Evolutionary conservation across 1,140 invertebrate genomes (phyloP).

Genomic region (Drosophila mauritiana): DNA sequence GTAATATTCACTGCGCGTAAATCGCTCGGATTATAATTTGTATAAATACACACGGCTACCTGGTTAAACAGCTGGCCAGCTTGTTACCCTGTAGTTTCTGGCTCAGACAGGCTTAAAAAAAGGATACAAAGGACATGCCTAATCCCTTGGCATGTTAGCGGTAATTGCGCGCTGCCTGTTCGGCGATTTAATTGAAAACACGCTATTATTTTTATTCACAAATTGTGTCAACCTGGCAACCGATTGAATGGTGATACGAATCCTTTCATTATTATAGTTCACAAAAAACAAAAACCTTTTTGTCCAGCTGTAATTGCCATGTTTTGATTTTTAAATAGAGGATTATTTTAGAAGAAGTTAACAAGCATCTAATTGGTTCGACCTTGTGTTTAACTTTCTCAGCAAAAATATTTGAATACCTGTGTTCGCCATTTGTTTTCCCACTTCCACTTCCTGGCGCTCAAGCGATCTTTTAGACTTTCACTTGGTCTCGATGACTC

Average conservation of each 20-base stretch:
- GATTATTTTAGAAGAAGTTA: not conserved
- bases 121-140: constrained; percentile 11
- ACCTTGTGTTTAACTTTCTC: no score
- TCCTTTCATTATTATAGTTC: no score
- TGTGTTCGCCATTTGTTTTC: no score
- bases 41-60: constrained; percentile 7
- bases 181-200: constrained; percentile 28
- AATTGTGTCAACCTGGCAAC: not conserved
- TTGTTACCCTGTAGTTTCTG: constrained; percentile 34
- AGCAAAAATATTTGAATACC: no score
- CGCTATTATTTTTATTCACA: not conserved
- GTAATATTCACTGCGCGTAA: constrained; percentile 37
- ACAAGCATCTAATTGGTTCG: not conserved
- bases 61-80: constrained; percentile 28
- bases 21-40: constrained; percentile 48
- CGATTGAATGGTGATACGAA: not conserved
- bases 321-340: no score
- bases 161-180: constrained; percentile 22
- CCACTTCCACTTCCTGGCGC: constrained; percentile 6
- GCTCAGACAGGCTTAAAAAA: constrained; percentile 42
- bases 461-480: constrained; percentile 3
- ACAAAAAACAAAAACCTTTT: no score
- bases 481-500: constrained; percentile 4
- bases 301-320: no score
- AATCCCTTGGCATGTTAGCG: constrained; percentile 17